These are phyloP conservation scores for Epinotia bilunana DNA, from an alignment of 2,888 invertebrate species.

Conservation along the genomic window DNA sequence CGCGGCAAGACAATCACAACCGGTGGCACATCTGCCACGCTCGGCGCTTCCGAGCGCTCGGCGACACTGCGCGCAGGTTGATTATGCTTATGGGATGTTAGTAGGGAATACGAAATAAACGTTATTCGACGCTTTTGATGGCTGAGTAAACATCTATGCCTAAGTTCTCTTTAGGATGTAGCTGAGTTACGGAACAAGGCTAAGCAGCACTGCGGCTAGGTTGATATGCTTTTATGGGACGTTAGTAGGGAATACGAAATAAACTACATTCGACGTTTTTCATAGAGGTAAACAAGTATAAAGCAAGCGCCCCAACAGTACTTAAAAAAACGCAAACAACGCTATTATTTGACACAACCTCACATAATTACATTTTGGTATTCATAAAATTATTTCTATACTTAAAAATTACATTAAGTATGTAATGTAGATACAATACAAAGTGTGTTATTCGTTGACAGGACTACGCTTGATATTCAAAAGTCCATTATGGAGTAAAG, in stretches of 20 bases:
- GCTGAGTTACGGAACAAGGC: too few species aligned
- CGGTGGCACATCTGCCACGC: constrained; percentile 82
- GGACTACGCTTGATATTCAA: too few species aligned
- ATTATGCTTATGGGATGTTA: constrained; percentile 28
- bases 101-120: not conserved
- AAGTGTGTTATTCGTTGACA: too few species aligned
- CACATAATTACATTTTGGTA: too few species aligned
- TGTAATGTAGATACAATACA: too few species aligned
- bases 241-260: not conserved
- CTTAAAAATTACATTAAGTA: too few species aligned
- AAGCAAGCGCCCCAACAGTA: too few species aligned
- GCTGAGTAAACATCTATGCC: not conserved
- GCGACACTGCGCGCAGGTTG: constrained; percentile 38
- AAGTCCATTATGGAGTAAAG: too few species aligned
- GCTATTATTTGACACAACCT: too few species aligned
- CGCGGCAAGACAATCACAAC: constrained; percentile 84
- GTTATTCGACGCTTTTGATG: constrained; percentile 6
- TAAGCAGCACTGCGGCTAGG: constrained; percentile 38
- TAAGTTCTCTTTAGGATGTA: too few species aligned
- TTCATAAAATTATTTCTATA: too few species aligned
- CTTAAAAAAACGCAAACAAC: too few species aligned
- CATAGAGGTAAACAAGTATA: not conserved
- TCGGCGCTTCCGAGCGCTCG: constrained; percentile 46
- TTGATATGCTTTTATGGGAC: constrained; percentile 17
- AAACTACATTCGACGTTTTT: not conserved